These are phyloP conservation scores for Polypedilum pembai DNA, from an alignment of 1,140 invertebrate genomes.

Conservation along the genomic window DNA sequence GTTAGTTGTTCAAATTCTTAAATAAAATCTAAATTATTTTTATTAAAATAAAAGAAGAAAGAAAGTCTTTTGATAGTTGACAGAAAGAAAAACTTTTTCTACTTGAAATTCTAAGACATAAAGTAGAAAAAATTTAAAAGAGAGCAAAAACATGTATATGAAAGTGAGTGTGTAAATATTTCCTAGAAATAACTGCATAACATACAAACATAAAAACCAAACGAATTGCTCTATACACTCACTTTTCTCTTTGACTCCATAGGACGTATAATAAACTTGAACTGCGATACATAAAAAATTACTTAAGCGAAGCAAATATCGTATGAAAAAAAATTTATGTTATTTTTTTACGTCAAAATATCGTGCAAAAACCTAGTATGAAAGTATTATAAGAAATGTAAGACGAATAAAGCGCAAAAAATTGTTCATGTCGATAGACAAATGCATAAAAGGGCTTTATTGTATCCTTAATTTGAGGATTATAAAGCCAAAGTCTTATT, in stretches of 20 bases:
- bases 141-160: neutral
- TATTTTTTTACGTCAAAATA: conserved; percentile 24
- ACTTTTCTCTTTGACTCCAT: neutral
- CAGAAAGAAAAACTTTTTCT: too few relatives aligned
- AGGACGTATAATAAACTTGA: conserved; percentile 17
- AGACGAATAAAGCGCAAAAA: neutral
- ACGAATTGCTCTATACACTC: neutral
- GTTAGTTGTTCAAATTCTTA: too few relatives aligned
- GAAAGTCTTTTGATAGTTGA: too few relatives aligned
- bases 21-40: too few relatives aligned
- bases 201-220: conserved; percentile 14
- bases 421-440: conserved; percentile 17
- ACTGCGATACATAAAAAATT: conserved; percentile 28
- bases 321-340: conserved; percentile 22
- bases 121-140: too few relatives aligned
- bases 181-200: conserved; percentile 20
- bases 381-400: neutral
- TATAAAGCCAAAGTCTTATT: neutral
- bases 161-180: neutral
- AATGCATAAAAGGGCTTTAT: conserved; percentile 4
- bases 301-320: conserved; percentile 20
- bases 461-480: neutral
- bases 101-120: too few relatives aligned
- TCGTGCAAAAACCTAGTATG: conserved; percentile 6
- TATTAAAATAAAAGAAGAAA: too few relatives aligned